phyloP scores from a whole-genome alignment of 2,888 invertebrate species.

The Petrolisthes manimaculis region DNA sequence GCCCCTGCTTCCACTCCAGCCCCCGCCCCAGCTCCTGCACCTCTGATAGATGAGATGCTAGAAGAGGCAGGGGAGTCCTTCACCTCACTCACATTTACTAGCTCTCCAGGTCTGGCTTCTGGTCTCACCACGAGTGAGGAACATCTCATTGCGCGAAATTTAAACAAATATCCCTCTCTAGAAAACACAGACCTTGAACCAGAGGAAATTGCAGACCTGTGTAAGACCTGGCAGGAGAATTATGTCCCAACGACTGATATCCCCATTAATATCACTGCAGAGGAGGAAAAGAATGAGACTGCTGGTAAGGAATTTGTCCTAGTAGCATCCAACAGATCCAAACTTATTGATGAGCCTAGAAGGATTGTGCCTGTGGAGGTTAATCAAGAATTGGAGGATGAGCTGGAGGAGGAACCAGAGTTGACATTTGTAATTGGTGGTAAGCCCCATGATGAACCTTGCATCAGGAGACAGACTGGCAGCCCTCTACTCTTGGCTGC shows the following conservation, averaged over 20 bases:
- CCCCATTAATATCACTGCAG: neutral
- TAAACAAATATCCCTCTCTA: slow-evolving; percentile 54
- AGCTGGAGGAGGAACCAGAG: slow-evolving; percentile 36
- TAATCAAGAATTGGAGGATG: neutral
- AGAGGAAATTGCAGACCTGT: slow-evolving; percentile 40
- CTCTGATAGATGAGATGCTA: slow-evolving; percentile 30
- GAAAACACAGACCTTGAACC: slow-evolving; percentile 43
- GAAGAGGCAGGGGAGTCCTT: slow-evolving; percentile 50
- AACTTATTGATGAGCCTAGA: slow-evolving; percentile 56
- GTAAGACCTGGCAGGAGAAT: slow-evolving; percentile 52
- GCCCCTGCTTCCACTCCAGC: neutral
- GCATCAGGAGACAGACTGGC: slow-evolving; percentile 40
- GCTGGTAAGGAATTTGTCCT: slow-evolving; percentile 44
- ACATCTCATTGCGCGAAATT: slow-evolving; percentile 51
- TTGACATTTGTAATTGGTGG: neutral
- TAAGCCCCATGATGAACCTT: slow-evolving; percentile 38
- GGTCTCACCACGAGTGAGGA: slow-evolving; percentile 51
- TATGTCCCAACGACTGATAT: slow-evolving; percentile 46
- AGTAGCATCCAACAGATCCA: slow-evolving; percentile 45
- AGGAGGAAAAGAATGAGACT: slow-evolving; percentile 24
- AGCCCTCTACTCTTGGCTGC: slow-evolving; percentile 39
- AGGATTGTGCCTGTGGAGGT: neutral
- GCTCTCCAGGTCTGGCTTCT: slow-evolving; percentile 16
- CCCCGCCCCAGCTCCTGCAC: neutral
- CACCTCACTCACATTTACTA: slow-evolving; percentile 39